Evolutionary conservation across 2,888 invertebrate species (phyloP).

Genomic region (Erebia epiphron): DNA sequence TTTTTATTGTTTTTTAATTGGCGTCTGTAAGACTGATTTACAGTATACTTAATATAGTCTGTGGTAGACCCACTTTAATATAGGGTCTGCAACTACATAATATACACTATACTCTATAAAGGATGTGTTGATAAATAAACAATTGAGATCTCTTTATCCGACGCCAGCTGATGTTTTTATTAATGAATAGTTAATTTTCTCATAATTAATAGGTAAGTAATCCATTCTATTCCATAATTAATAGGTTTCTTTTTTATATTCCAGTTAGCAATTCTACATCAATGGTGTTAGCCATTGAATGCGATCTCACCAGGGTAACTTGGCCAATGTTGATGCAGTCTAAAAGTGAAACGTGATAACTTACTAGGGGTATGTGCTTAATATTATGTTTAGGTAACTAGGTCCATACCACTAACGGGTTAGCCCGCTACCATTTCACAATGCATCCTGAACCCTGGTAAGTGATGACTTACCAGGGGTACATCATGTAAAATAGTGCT

Average conservation of each 20-base stretch:
- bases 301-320: too few relatives aligned
- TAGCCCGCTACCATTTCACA: too few relatives aligned
- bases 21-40: constrained; percentile 29
- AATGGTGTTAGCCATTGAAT: too few relatives aligned
- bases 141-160: not conserved
- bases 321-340: too few relatives aligned
- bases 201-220: not conserved
- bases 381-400: too few relatives aligned
- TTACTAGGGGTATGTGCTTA: too few relatives aligned
- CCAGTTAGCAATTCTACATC: too few relatives aligned
- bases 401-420: too few relatives aligned
- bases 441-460: too few relatives aligned
- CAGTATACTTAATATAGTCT: constrained; percentile 6
- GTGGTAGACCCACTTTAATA: not conserved
- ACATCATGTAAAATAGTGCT: too few relatives aligned
- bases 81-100: not conserved
- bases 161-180: constrained; percentile 10
- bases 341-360: too few relatives aligned
- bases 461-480: too few relatives aligned
- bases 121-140: not conserved
- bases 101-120: not conserved
- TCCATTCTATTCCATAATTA: not conserved
- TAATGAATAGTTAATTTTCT: not conserved
- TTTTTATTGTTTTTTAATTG: constrained; percentile 43
- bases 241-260: not conserved